Evolutionary conservation across 2,797 vertebrate species (phyloP).

Genomic region (Thripadectes ignobilis): DNA sequence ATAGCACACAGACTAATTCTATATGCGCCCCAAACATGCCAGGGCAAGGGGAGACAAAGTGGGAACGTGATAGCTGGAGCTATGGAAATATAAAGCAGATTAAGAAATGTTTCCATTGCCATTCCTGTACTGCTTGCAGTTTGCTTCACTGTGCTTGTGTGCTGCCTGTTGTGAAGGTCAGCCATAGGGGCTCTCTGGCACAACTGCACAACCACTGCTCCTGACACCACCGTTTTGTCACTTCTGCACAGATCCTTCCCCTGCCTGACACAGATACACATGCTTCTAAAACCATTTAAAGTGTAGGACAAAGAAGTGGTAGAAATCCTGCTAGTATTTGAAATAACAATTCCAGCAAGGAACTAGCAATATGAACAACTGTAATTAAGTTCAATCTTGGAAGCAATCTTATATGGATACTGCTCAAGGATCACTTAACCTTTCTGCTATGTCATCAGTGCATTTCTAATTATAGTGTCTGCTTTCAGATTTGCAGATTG

Average conservation of each 20-base stretch:
- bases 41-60: not conserved
- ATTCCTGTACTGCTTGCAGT: not conserved
- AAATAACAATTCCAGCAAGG: constrained; percentile 56
- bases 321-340: constrained; percentile 44
- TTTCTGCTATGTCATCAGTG: constrained; percentile 66
- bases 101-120: not conserved
- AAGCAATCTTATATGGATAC: constrained; percentile 60
- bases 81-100: not conserved
- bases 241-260: not conserved
- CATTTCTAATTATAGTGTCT: constrained; percentile 61
- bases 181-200: not conserved
- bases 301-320: constrained; percentile 3
- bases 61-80: not conserved
- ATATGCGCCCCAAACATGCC: not conserved
- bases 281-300: constrained; percentile 43
- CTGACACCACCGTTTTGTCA: not conserved
- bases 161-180: not conserved
- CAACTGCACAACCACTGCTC: not conserved
- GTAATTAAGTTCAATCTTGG: constrained; percentile 67
- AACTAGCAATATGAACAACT: constrained; percentile 42
- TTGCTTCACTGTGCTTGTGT: not conserved
- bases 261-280: not conserved
- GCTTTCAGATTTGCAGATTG: constrained; percentile 56
- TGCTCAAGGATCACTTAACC: constrained; percentile 70
- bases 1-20: not conserved